Percentiles rank a stretch among this genome's conserved stretches.
phyloP scores from a whole-genome alignment of 2,888 invertebrate genomes.

The Galerucella nymphaeae region DNA sequence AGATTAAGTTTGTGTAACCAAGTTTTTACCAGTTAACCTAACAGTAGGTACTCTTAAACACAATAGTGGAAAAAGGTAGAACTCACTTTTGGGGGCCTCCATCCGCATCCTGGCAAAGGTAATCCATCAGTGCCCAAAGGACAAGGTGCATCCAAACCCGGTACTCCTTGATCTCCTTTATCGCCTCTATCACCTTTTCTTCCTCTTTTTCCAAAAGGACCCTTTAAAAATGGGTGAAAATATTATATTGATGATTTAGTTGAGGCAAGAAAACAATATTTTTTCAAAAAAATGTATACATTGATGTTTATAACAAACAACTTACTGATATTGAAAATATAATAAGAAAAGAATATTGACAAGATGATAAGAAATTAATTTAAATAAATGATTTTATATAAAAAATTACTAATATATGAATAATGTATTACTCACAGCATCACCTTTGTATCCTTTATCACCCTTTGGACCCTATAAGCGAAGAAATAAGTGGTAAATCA shows the following conservation, averaged over 20 bases:
- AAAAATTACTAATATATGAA: background rate
- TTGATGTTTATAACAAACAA: too few relatives aligned
- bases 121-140: conserved; percentile 95
- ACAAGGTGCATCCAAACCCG: conserved; percentile 98
- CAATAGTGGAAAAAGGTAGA: too few relatives aligned
- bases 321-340: too few relatives aligned
- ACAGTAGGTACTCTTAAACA: too few relatives aligned
- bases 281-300: too few relatives aligned
- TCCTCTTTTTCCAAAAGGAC: conserved; percentile 89
- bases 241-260: too few relatives aligned
- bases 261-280: too few relatives aligned
- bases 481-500: conserved; percentile 54
- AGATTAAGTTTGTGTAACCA: too few relatives aligned
- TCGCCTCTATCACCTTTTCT: conserved; percentile 92
- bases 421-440: conserved; percentile 74
- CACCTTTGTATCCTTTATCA: conserved; percentile 89
- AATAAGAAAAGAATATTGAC: too few relatives aligned
- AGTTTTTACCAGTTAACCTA: too few relatives aligned
- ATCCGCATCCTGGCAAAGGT: conserved; percentile 95
- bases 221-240: conserved; percentile 67
- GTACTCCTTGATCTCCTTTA: conserved; percentile 96
- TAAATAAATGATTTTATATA: too few relatives aligned
- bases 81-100: conserved; percentile 87
- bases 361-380: too few relatives aligned
- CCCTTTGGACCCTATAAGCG: conserved; percentile 82